Percentiles rank a stretch among this genome's conserved stretches.
These are phyloP conservation scores for Pteronura brasiliensis DNA, from an alignment of 2,113 vertebrate species.

Conservation along the genomic window DNA sequence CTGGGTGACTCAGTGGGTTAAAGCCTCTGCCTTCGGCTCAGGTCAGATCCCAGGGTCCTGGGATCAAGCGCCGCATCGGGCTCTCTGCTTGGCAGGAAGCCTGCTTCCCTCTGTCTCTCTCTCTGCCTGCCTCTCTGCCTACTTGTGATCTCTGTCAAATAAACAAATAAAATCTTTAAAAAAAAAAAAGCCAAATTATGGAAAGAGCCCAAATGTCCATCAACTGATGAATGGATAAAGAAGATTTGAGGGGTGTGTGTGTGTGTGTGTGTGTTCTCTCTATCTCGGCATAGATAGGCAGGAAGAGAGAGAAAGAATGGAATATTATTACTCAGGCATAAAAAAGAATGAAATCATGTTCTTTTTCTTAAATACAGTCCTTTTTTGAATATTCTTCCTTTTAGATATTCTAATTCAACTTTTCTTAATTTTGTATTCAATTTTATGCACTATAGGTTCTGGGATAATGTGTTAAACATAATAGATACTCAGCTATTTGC, in stretches of 20 bases:
- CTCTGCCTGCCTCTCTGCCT: no score
- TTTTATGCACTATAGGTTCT: neutral
- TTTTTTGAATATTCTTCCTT: neutral
- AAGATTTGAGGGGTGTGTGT: neutral
- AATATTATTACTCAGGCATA: neutral
- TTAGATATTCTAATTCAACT: neutral
- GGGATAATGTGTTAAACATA: neutral
- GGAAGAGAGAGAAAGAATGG: neutral
- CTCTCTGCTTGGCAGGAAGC: no score
- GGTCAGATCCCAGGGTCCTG: no score
- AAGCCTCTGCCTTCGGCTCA: no score
- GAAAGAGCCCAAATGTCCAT: neutral
- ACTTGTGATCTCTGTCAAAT: no score
- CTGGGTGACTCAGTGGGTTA: no score
- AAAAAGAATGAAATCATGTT: neutral
- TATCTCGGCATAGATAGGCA: no score
- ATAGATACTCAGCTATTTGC: neutral
- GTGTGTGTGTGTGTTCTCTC: no score
- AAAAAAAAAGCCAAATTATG: neutral
- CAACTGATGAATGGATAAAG: neutral
- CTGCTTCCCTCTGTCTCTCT: no score
- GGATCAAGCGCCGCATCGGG: no score
- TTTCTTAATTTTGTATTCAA: conserved; percentile 3
- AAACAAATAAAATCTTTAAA: no score
- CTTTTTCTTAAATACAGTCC: neutral